Conservation (phyloP, 2,797 vertebrate species). For the Jordanella pulchra region DNA sequence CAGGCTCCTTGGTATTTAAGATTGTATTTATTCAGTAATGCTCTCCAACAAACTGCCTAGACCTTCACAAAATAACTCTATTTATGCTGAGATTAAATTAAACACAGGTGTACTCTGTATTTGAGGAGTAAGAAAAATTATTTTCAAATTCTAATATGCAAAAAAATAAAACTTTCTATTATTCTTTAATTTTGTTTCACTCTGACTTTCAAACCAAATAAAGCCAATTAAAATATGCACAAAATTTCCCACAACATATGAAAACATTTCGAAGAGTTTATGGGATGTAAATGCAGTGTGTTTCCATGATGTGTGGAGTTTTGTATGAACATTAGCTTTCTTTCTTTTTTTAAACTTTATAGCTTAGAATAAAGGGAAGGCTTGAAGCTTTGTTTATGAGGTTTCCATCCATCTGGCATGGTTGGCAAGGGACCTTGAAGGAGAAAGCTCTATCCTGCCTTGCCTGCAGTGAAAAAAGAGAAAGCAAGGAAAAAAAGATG, state of each 20-base stretch:
- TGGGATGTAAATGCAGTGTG: not conserved
- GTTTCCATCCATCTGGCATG: slow-evolving; percentile 65
- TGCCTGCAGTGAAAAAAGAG: slow-evolving; percentile 54
- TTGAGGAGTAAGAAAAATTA: not conserved
- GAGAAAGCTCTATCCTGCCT: slow-evolving; percentile 53
- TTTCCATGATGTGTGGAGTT: slow-evolving; percentile 6
- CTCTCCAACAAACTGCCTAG: not conserved
- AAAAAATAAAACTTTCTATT: not conserved
- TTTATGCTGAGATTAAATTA: not conserved
- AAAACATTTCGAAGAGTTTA: not conserved
- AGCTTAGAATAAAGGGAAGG: slow-evolving; percentile 55
- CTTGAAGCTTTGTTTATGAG: slow-evolving; percentile 65
- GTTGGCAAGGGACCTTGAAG: slow-evolving; percentile 64
- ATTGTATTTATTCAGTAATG: not conserved
- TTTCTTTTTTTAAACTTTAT: slow-evolving; percentile 36
- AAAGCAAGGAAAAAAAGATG: slow-evolving; percentile 43
- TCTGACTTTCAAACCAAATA: not conserved
- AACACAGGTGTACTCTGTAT: not conserved
- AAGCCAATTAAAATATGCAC: no score
- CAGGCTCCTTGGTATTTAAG: not conserved
- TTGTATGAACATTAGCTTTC: slow-evolving; percentile 37
- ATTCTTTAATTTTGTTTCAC: not conserved
- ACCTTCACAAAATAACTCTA: not conserved
- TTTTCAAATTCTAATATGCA: not conserved
- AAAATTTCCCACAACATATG: not conserved